Percentiles rank a stretch among this genome's conserved stretches.
phyloP scores from a whole-genome alignment of 2,797 vertebrate genomes.

The Sebastes vulpes region DNA sequence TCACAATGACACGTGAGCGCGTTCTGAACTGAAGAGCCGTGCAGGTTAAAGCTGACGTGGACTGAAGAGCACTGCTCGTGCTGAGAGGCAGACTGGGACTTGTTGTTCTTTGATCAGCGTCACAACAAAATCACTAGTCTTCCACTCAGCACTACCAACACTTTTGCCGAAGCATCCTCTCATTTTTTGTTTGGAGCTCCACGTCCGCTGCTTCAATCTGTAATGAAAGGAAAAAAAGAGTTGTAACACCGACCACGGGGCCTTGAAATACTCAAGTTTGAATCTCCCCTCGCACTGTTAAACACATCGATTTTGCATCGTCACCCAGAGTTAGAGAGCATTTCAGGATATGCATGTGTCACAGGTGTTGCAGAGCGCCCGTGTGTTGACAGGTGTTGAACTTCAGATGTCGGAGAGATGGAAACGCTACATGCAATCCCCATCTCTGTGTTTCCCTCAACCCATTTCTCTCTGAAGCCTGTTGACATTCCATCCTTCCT shows the following conservation, averaged over 20 bases:
- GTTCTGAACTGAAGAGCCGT: neutral
- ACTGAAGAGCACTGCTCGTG: slow-evolving; percentile 70
- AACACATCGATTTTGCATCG: slow-evolving; percentile 12
- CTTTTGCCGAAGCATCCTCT: slow-evolving; percentile 16
- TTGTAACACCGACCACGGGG: slow-evolving; percentile 15
- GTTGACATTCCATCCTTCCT: slow-evolving; percentile 86
- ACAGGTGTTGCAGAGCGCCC: slow-evolving; percentile 29
- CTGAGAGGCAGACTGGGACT: slow-evolving; percentile 86
- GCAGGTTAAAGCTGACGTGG: slow-evolving; percentile 45
- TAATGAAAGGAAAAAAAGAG: slow-evolving; percentile 32
- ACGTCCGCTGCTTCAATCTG: slow-evolving; percentile 46
- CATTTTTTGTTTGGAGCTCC: neutral
- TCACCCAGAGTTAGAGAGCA: slow-evolving; percentile 8
- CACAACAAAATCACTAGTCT: slow-evolving; percentile 89
- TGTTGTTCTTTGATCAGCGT: slow-evolving; percentile 82
- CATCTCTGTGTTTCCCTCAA: slow-evolving; percentile 55
- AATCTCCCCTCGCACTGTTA: neutral
- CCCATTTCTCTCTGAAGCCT: slow-evolving; percentile 83
- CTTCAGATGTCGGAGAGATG: slow-evolving; percentile 61
- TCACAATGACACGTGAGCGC: slow-evolving; percentile 4
- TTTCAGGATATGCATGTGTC: slow-evolving; percentile 27
- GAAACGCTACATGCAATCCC: slow-evolving; percentile 54
- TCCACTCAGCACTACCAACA: slow-evolving; percentile 81
- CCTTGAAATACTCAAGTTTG: neutral
- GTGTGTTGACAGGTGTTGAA: slow-evolving; percentile 54